Percentiles rank a stretch among this genome's conserved stretches.
Evolutionary conservation across 2,888 invertebrate species (phyloP).

Genomic region (Cremastobaeus sp.): DNA sequence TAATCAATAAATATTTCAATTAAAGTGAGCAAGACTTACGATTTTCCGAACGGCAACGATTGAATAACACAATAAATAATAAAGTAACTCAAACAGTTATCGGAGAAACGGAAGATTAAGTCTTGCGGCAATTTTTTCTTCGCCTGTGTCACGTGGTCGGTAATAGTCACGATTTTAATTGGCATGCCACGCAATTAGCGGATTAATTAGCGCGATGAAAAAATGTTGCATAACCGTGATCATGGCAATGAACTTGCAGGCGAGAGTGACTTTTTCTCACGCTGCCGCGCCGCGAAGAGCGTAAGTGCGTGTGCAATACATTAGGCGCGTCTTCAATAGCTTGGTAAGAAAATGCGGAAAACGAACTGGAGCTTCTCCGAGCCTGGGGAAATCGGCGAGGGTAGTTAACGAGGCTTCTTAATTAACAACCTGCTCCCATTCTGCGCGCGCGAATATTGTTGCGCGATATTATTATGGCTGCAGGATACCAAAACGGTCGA

Average conservation of each 20-base stretch:
- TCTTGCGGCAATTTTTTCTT: too few species aligned
- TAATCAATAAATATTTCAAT: too few species aligned
- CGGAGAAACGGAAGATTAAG: too few species aligned
- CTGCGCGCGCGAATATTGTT: slow-evolving; percentile 38
- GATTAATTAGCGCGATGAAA: slow-evolving; percentile 57
- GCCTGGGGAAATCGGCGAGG: slow-evolving; percentile 46
- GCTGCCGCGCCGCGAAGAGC: slow-evolving; percentile 44
- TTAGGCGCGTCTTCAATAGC: slow-evolving; percentile 30
- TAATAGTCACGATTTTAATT: slow-evolving; percentile 52
- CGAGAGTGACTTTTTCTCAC: slow-evolving; percentile 60
- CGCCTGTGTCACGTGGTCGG: too few species aligned
- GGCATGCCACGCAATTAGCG: slow-evolving; percentile 47
- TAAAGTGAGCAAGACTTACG: too few species aligned
- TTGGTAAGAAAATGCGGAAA: slow-evolving; percentile 56
- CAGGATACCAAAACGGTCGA: slow-evolving; percentile 39
- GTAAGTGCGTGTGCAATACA: slow-evolving; percentile 46
- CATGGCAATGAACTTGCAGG: slow-evolving; percentile 60
- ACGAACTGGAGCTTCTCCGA: slow-evolving; percentile 24
- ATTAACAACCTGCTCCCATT: slow-evolving; percentile 54
- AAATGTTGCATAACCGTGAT: slow-evolving; percentile 58
- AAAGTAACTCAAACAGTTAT: too few species aligned
- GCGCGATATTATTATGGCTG: slow-evolving; percentile 28
- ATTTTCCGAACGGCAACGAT: too few species aligned
- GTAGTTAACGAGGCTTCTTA: slow-evolving; percentile 56
- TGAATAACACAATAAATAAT: too few species aligned